These are phyloP conservation scores for Lophius piscatorius DNA, from an alignment of 2,113 vertebrate species.

Conservation along the genomic window DNA sequence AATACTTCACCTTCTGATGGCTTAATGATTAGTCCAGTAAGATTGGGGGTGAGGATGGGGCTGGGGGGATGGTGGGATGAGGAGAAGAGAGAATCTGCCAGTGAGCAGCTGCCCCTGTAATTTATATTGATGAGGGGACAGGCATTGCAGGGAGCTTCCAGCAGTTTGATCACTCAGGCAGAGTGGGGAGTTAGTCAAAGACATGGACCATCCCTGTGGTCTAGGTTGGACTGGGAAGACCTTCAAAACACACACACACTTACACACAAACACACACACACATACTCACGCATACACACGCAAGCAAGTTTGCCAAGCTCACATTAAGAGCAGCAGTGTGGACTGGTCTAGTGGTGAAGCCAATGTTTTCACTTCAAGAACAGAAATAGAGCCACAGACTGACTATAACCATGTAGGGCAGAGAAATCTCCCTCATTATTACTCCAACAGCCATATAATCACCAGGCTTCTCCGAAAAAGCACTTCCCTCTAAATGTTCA, in stretches of 20 bases:
- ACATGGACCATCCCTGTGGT: constrained; percentile 66
- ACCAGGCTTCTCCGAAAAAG: constrained; percentile 50
- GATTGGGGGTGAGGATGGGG: constrained; percentile 36
- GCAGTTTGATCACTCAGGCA: constrained; percentile 81
- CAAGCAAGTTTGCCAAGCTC: constrained; percentile 41
- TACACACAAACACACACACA: constrained; percentile 10
- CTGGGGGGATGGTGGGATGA: constrained; percentile 18
- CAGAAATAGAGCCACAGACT: constrained; percentile 58
- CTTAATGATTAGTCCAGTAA: constrained; percentile 53
- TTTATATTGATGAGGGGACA: constrained; percentile 82
- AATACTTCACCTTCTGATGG: constrained; percentile 70
- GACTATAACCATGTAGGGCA: constrained; percentile 51
- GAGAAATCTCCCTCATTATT: constrained; percentile 69
- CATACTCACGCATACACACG: constrained; percentile 33
- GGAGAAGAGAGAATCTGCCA: constrained; percentile 62
- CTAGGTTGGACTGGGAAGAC: constrained; percentile 58
- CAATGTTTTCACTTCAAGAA: constrained; percentile 54
- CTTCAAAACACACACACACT: constrained; percentile 55
- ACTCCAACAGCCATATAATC: constrained; percentile 64
- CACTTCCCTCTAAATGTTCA: constrained; percentile 52
- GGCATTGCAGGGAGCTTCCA: constrained; percentile 72
- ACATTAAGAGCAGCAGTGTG: constrained; percentile 37
- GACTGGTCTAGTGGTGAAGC: constrained; percentile 31
- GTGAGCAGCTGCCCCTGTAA: constrained; percentile 81
- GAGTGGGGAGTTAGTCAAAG: constrained; percentile 72